Evolutionary conservation across 1,140 invertebrate genomes (phyloP), one percentile per base, ranked within the genome.

Genomic region (Drosophila orena): DNA sequence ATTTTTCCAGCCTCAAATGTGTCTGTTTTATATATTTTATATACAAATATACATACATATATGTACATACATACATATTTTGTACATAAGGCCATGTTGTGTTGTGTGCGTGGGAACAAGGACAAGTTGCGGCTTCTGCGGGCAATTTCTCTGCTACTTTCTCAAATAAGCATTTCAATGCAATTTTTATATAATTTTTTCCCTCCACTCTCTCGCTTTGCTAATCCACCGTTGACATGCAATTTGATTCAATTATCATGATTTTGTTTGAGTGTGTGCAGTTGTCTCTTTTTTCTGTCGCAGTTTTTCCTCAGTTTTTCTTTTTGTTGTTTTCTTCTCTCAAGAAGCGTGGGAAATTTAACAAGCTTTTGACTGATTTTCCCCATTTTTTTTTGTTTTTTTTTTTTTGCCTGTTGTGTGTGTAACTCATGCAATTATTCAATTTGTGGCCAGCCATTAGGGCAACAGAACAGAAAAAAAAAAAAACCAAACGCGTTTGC

Each of bases 171-270:
- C 60, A 77, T 81, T 81, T 65, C 50, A 77, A 58, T 81, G 73
- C 57, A 81, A 81, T 73, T 81, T 81, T 68, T 73, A 70, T 70
- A 80, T 80, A 64, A 75, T 75, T 80, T 69, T 17, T 43, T 40
- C 42, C 30, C 34, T 53, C 60, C 10, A 14, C 5, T 38, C 34
- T 58, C 34, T 15, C 50, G 70, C 53, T 76, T 80, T 46, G 44
- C 49, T 85, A 84, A 85, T 84, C 77, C 72, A 77, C 81, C 55
- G 77, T 77, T 77, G 77, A 81, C 77, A 84, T 86, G 83, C 81
- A 88, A 86, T 78, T 86, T 88, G 61, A 86, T 88, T 86, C 81
- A 86, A 86, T 88, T 86, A 86, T 86, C 81, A 72, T 81, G 83
- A 86, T 86, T 86, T 88, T 71, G 72, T 54, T 52, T 74, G 35